Percentiles rank a stretch among this genome's conserved stretches.
Evolutionary conservation across 2,888 invertebrate genomes (phyloP).

Genomic region (Maniola hyperantus): DNA sequence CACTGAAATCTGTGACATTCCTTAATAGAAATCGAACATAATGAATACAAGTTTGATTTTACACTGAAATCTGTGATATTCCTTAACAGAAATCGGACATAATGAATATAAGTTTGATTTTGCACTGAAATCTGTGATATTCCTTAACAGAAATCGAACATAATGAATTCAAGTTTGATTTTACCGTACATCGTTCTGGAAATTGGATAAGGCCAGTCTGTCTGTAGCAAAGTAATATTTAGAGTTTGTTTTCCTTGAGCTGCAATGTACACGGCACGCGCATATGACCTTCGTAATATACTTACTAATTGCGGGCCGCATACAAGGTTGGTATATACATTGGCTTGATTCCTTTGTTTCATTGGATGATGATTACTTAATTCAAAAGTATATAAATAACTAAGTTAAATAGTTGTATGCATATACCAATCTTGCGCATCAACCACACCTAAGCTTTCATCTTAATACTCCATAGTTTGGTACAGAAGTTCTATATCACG

Average conservation of each 20-base stretch:
- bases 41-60: neutral
- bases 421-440: conserved; percentile 19
- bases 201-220: conserved; percentile 21
- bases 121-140: neutral
- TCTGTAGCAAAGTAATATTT: conserved; percentile 32
- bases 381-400: too few relatives aligned
- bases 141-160: neutral
- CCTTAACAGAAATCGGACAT: neutral
- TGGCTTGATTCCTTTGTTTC: too few relatives aligned
- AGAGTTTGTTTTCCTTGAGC: conserved; percentile 36
- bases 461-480: conserved; percentile 43
- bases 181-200: conserved; percentile 13
- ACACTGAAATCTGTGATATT: neutral
- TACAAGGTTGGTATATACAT: conserved; percentile 3
- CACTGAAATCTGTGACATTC: neutral
- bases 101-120: neutral
- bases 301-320: conserved; percentile 1
- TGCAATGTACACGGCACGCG: conserved; percentile 47
- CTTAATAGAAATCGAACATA: neutral
- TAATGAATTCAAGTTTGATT: too few relatives aligned
- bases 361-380: too few relatives aligned
- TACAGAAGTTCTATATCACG: neutral
- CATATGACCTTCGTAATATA: conserved; percentile 8
- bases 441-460: conserved; percentile 48
- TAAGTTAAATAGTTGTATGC: too few relatives aligned